Evolutionary conservation across 2,797 vertebrate species (phyloP).

Genomic region (Zalophus californianus): DNA sequence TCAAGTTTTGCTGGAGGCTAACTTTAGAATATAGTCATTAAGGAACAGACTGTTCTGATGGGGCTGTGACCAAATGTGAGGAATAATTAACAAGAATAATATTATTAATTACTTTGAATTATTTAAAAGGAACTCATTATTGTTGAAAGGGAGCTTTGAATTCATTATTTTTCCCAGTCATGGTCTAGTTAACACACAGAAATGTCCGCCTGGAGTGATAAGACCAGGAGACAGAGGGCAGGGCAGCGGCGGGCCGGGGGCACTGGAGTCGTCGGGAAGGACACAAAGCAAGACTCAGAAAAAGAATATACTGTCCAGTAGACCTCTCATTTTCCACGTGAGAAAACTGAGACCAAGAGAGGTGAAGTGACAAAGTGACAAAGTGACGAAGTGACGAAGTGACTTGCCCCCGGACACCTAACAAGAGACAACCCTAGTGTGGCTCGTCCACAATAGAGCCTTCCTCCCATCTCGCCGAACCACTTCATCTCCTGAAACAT

Average conservation of each 20-base stretch:
- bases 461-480: not conserved
- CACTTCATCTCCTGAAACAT: not conserved
- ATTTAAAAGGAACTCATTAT: not conserved
- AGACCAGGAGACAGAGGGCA: not conserved
- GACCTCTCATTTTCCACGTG: not conserved
- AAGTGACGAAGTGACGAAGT: not conserved
- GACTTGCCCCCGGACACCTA: not conserved
- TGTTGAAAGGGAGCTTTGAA: not conserved
- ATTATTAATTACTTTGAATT: not conserved
- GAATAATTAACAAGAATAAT: not conserved
- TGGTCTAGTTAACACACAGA: constrained; percentile 6
- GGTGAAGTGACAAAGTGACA: not conserved
- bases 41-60: not conserved
- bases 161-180: not conserved
- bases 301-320: constrained; percentile 10
- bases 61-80: not conserved
- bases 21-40: not conserved
- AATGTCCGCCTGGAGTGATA: not conserved
- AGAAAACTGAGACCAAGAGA: not conserved
- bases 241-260: not conserved
- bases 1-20: not conserved
- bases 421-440: not conserved
- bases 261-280: not conserved
- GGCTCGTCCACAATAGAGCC: not conserved
- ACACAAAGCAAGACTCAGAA: not conserved